Base-by-base conservation (phyloP, 1,140 invertebrate species). In the Drosophila nikananu region DNA sequence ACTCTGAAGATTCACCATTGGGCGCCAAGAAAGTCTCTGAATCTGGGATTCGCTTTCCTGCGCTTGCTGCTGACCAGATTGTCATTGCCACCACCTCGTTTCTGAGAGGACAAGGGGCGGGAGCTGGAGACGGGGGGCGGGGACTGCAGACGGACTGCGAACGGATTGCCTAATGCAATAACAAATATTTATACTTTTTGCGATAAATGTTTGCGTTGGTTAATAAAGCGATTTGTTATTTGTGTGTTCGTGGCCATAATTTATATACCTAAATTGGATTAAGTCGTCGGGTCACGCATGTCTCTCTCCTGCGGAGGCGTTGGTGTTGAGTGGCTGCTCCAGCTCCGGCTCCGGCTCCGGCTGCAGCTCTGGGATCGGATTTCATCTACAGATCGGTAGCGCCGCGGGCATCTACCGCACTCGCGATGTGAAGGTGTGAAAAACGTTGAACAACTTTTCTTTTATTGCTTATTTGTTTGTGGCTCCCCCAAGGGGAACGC, bases 111-210 rank as follows among this genome's bases (percentile, higher is more conserved):
- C 27, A 35, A 15, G 30, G 8, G 21, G 8, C 52, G 12, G 15
- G 46, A 35, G 63, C 25, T 48, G 30, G 39, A 17, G 49, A 27
- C 27, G 32, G 23, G 15, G 27, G n/a, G n/a, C n/a, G n/a, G n/a
- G n/a, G n/a, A n/a, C n/a, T n/a, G n/a, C n/a, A n/a, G n/a, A n/a
- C 13, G 30, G 30, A n/a, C 61, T 35, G 21, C 30, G 9, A 27
- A 32, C 6, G 67, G 19, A 73, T 61, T 19, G 78, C 82, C 79
- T 90, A 86, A 90, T 86, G 86, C 86, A 90, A 90, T 90, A 90
- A 90, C 86, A 90, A 90, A 90, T 90, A 90, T 90, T 90, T 90
- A 90, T 90, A 90, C 86, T 90, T 86, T 90, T 91, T 82, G 86
- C 86, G 86, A 90, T 90, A 90, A 90, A 90, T 90, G 86, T 90